Evolutionary conservation across 30 jellyfish, hydroid and myxozoan genomes (phyloP), one percentile per base, ranked within the genome.

Genomic region (Rhopilema esculentum): DNA sequence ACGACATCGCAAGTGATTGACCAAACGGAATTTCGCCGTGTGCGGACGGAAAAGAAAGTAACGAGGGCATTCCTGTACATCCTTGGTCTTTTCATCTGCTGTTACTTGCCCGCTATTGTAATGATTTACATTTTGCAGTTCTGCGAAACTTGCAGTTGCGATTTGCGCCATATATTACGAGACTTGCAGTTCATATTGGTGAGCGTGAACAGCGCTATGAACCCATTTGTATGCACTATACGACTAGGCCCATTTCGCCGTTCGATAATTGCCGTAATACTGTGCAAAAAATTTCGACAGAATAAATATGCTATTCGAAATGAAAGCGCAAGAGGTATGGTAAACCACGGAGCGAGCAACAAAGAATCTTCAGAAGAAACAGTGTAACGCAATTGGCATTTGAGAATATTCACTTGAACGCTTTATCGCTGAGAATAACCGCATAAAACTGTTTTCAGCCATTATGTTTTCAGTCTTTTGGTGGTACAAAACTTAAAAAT

Each of bases 161-260:
- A 52, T 8, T 66, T 81, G 32, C 93, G 96, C 27, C 98, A 92
- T 78, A 31, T 49, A 53, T 68, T 92, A 73, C 93, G 98, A 32
- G 98, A 92, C 75, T n/a, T 86, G 65, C 93, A 87, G 81, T 92
- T 86, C 66, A 27, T 92, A n/a, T 77, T 92, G 49, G 89, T 87
- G n/a, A 67, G 91, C 30, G 77, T 88, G 25, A 92, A 92, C 80
- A 86, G 96, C 40, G 92, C 96, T n/a, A 82, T 92, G 93, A 92
- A 92, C 74, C 98, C 98, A 9, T 79, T 92, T 28, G 88, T 92
- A 18, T 92, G 93, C 72, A 68, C 94, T 9, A 72, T 92, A 30
- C 82, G 98, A 28, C 75, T 92, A 22, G 89, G 89, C 63, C 63
- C 77, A 9, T 92, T 85, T 77, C 90, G 97, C 65, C 84, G 85